Evolutionary conservation across 2,888 invertebrate genomes (phyloP).

Genomic region (Baccha elongata): DNA sequence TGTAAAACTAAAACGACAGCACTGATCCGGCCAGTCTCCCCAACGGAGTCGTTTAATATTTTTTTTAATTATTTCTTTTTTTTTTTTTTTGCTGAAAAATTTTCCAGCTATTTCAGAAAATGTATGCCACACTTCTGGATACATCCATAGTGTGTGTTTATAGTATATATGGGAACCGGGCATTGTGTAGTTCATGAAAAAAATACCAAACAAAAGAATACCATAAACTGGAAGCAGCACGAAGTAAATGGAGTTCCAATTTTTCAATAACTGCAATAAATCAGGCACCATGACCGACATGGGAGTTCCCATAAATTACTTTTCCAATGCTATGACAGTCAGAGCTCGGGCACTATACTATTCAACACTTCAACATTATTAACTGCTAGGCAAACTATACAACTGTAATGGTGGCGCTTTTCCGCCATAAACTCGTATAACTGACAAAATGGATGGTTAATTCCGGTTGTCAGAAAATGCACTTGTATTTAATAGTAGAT

Average conservation of each 20-base stretch:
- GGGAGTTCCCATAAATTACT: constrained; percentile 80
- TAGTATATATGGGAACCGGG: background rate
- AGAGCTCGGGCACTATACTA: constrained; percentile 23
- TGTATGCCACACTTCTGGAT: constrained; percentile 24
- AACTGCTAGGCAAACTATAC: constrained; percentile 17
- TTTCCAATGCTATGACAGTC: constrained; percentile 39
- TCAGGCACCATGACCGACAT: constrained; percentile 79
- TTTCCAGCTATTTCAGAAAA: constrained; percentile 56
- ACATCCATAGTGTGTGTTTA: constrained; percentile 8
- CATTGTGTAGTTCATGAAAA: constrained; percentile 39
- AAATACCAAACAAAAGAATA: constrained; percentile 26
- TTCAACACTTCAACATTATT: constrained; percentile 61
- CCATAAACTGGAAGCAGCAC: constrained; percentile 2
- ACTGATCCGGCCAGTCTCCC: constrained; percentile 33
- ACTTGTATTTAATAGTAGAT: constrained; percentile 29
- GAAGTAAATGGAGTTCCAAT: constrained; percentile 76
- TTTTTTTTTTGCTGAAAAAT: constrained; percentile 39
- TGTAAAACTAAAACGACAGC: background rate
- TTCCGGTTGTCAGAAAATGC: constrained; percentile 59
- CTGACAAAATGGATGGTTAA: constrained; percentile 60
- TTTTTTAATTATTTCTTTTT: constrained; percentile 4
- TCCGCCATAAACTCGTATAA: background rate
- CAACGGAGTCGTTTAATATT: constrained; percentile 32
- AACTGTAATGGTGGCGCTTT: background rate
- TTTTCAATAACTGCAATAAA: constrained; percentile 82